Evolutionary conservation across 2,888 invertebrate species (phyloP).

Genomic region (Cataglyphis rosenhaueri): DNA sequence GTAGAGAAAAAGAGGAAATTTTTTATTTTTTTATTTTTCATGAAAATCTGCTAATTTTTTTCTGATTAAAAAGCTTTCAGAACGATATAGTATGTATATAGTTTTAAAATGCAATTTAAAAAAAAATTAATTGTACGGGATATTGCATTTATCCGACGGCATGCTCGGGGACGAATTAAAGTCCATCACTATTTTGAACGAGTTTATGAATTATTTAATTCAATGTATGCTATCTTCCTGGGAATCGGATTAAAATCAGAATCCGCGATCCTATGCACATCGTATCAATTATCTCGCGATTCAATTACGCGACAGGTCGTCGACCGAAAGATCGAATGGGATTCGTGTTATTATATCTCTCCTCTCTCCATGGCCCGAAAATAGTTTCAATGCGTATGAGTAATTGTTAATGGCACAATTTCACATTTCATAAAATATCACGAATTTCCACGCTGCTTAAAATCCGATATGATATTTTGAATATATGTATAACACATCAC

Average conservation of each 20-base stretch:
- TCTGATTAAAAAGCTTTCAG: constrained; percentile 6
- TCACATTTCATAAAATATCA: background rate
- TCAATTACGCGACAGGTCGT: constrained; percentile 42
- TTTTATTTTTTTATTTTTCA: background rate
- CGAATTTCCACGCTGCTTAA: constrained; percentile 38
- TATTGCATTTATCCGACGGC: background rate
- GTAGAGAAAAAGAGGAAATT: background rate
- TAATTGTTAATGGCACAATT: background rate
- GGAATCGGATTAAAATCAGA: constrained; percentile 37
- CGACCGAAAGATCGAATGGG: constrained; percentile 8
- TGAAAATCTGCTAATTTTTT: background rate
- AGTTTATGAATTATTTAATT: constrained; percentile 21
- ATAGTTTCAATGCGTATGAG: background rate
- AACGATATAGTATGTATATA: background rate
- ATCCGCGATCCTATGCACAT: background rate
- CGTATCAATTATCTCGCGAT: constrained; percentile 39
- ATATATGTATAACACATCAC: constrained; percentile 12
- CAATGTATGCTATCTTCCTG: background rate
- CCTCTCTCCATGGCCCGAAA: constrained; percentile 17
- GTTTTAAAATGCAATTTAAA: background rate
- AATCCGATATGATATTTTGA: constrained; percentile 40
- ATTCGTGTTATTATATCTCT: constrained; percentile 29
- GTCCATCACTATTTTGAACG: background rate
- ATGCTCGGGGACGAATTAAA: background rate
- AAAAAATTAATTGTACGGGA: background rate